These are phyloP conservation scores for Struthidea cinerea DNA, from an alignment of 2,113 vertebrate species.

Conservation along the genomic window DNA sequence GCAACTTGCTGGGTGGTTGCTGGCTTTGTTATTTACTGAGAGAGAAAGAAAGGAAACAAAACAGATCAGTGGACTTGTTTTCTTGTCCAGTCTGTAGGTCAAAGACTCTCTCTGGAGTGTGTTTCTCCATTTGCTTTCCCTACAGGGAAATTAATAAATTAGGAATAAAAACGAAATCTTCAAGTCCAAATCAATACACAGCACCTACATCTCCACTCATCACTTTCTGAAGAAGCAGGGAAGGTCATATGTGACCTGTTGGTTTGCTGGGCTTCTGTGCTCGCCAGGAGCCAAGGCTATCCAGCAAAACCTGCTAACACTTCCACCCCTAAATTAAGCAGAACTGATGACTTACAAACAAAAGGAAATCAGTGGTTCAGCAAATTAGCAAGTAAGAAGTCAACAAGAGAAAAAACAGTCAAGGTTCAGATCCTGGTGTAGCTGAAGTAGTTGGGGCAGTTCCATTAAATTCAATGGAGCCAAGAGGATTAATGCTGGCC, in stretches of 20 bases:
- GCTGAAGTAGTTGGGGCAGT: neutral
- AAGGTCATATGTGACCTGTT: neutral
- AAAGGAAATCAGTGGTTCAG: constrained; percentile 53
- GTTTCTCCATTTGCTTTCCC: neutral
- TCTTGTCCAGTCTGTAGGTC: neutral
- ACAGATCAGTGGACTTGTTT: neutral
- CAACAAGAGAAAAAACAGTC: neutral
- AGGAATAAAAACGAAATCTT: constrained; percentile 10
- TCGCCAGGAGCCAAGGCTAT: neutral
- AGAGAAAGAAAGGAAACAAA: constrained; percentile 10
- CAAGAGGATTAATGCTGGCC: neutral
- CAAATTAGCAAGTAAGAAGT: constrained; percentile 41
- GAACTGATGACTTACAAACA: constrained; percentile 10
- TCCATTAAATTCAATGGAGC: neutral
- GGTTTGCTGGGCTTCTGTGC: neutral
- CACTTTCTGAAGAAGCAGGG: neutral
- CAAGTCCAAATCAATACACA: constrained; percentile 20
- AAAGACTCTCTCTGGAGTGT: neutral
- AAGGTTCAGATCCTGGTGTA: neutral
- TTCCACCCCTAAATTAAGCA: constrained; percentile 14
- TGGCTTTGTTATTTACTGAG: neutral
- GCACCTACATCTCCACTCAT: neutral
- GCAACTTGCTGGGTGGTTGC: neutral
- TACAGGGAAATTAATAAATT: neutral
- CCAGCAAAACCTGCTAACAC: neutral